A percentile compares a stretch with the other conserved stretches of the same genome.
Evolutionary conservation across 2,113 vertebrate species (phyloP).

Genomic region (Tinamus guttatus): DNA sequence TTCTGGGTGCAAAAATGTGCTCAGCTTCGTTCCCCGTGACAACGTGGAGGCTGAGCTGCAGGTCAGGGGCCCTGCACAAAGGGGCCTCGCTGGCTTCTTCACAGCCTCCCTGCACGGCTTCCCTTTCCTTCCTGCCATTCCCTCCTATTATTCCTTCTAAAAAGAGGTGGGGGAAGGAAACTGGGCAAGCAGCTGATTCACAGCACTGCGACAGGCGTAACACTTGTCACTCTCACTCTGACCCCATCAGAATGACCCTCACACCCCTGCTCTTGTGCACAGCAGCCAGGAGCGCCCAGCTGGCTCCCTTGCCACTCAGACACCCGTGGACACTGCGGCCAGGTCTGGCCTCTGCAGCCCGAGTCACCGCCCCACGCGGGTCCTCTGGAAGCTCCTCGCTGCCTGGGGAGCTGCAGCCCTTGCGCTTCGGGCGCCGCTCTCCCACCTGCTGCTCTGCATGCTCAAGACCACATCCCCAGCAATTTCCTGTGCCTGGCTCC

Average conservation of each 20-base stretch:
- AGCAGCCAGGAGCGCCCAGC: slow-evolving; percentile 37
- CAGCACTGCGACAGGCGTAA: background rate
- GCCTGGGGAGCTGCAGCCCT: too few species aligned
- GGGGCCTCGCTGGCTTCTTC: background rate
- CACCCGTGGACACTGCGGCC: background rate
- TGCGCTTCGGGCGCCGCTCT: too few species aligned
- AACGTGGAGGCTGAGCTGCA: background rate
- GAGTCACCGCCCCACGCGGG: background rate
- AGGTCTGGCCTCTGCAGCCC: background rate
- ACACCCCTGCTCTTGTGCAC: background rate
- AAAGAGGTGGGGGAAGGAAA: background rate
- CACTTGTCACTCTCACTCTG: background rate
- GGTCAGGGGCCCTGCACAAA: too few species aligned
- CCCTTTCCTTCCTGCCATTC: background rate
- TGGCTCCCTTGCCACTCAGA: slow-evolving; percentile 22
- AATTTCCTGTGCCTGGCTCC: slow-evolving; percentile 18
- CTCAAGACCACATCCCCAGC: background rate
- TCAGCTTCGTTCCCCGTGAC: background rate
- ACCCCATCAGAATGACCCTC: background rate
- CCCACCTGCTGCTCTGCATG: too few species aligned
- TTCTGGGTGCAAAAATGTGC: background rate
- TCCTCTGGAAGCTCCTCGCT: too few species aligned
- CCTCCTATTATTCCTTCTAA: background rate
- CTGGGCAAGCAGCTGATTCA: background rate
- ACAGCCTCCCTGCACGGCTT: accelerated